Evolutionary conservation across 2,888 invertebrate species (phyloP), one percentile per base, ranked within the genome.

Genomic region (Alitta virens): DNA sequence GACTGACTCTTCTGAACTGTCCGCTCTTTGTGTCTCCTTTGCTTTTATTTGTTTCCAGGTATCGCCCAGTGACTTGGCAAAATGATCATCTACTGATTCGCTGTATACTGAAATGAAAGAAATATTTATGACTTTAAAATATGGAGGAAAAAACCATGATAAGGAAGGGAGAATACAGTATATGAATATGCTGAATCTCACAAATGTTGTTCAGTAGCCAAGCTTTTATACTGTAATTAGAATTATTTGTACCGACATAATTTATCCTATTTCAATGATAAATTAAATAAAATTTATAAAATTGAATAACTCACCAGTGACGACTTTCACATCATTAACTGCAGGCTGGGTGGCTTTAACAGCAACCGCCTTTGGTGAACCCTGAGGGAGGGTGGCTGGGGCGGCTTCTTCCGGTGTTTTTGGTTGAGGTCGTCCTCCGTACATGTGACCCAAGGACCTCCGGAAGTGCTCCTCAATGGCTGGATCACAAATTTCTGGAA

Each of bases 401-500:
- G 21, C 27, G 26, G 26, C 21, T 51, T 18, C 49, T 24, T 24
- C 18, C 21, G 18, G 56, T n/a, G 21, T 18, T 5, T 25, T 38
- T 16, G 3, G 62, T 3, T 16, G 21, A 14, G 18, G 33, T 16
- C 27, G 21, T 12, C 81, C 77, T 40, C 75, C 74, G 68, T 84
- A 84, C 66, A 78, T 76, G 63, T 78, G 78, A 9, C 94, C 94
- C 67, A 96, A 86, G 1, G 94, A 94, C 67, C 94, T 88, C 62
- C 94, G 87, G 84, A 96, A 96, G 83, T 96, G 95, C 80, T 96
- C 96, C 83, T 96, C 95, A 76, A 95, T 94, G 61, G 91, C 92
- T 14, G 92, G 91, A 82, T 94, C 94, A 83, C 91, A 90, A 86
- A 89, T 75, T 60, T 78, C 80, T 56, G 56, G 16, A 2, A 14